phyloP scores from a whole-genome alignment of 2,113 vertebrate species.

The Mesembrinibis cayennensis region DNA sequence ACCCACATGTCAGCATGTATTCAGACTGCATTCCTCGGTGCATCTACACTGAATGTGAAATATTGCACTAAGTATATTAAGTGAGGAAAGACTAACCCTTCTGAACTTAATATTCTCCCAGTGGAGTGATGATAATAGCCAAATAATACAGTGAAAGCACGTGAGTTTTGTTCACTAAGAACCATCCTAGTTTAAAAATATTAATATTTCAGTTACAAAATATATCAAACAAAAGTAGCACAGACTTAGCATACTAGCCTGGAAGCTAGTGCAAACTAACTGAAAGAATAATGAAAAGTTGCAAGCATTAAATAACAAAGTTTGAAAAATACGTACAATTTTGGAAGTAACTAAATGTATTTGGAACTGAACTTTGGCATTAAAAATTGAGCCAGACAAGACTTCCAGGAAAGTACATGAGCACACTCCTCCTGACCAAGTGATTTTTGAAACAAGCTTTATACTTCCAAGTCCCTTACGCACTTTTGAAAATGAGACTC shows the following conservation, averaged over 20 bases:
- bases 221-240: neutral
- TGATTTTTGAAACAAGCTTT: neutral
- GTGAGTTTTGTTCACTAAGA: neutral
- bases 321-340: neutral
- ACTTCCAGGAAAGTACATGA: neutral
- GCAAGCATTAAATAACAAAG: neutral
- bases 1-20: neutral
- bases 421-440: neutral
- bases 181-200: neutral
- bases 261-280: neutral
- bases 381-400: neutral
- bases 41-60: neutral
- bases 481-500: neutral
- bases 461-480: neutral
- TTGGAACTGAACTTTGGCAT: neutral
- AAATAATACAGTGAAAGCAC: neutral
- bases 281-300: neutral
- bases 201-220: neutral
- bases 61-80: neutral
- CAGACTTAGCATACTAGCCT: neutral
- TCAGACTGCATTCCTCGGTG: neutral
- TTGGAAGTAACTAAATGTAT: neutral
- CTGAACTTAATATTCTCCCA: neutral
- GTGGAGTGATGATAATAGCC: neutral
- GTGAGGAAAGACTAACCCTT: neutral